These are phyloP conservation scores for Ditylenchus weischeri DNA, from an alignment of 2,888 invertebrate species.

Conservation along the genomic window DNA sequence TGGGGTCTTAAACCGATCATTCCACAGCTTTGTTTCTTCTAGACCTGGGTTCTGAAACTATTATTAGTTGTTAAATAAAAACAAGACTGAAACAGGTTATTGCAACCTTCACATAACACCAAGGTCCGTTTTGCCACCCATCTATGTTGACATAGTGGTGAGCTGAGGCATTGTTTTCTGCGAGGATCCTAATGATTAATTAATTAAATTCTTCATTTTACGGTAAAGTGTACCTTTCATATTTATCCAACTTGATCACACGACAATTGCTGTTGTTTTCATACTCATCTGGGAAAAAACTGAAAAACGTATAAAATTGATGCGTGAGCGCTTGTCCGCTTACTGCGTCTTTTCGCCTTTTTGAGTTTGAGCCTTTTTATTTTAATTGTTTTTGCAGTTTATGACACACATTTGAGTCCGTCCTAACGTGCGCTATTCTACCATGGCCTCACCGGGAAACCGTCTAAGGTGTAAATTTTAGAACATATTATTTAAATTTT, in stretches of 20 bases:
- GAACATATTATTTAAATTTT: too few relatives aligned
- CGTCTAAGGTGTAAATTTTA: too few relatives aligned
- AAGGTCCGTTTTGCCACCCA: constrained; percentile 7
- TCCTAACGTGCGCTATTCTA: too few relatives aligned
- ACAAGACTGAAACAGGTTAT: not conserved
- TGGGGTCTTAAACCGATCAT: not conserved
- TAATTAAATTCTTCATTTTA: too few relatives aligned
- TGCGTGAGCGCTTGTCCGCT: not conserved
- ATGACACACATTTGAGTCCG: too few relatives aligned
- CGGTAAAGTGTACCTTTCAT: not conserved
- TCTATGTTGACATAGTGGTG: constrained; percentile 9
- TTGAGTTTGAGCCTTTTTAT: not conserved
- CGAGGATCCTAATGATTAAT: not conserved
- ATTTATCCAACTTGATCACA: not conserved
- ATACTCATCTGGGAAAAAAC: constrained; percentile 13
- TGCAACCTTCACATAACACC: constrained; percentile 10
- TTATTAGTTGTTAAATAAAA: too few relatives aligned
- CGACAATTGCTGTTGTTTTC: constrained; percentile 3
- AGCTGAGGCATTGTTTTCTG: constrained; percentile 9
- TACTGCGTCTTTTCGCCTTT: not conserved
- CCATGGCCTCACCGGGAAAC: too few relatives aligned
- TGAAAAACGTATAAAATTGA: not conserved
- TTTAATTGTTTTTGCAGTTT: too few relatives aligned
- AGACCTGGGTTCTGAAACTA: not conserved
- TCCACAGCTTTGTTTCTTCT: not conserved